phyloP scores from a whole-genome alignment of 2,888 invertebrate genomes.

The Malacosoma neustria region DNA sequence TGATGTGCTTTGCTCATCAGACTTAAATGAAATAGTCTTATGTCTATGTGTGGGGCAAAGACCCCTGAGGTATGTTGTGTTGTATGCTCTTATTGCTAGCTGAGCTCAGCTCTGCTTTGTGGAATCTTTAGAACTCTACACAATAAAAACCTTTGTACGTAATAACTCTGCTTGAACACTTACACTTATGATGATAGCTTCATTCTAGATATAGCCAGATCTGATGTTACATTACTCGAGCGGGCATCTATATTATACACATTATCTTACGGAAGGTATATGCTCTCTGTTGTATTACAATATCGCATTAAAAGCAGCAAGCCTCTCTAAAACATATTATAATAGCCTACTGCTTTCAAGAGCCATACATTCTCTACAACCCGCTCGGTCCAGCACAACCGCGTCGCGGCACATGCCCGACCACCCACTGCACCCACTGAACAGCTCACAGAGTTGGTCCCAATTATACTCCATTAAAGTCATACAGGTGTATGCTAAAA shows the following conservation, averaged over 20 bases:
- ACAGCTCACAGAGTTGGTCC: conserved; percentile 69
- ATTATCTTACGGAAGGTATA: conserved; percentile 38
- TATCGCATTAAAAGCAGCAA: conserved; percentile 53
- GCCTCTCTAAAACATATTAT: conserved; percentile 72
- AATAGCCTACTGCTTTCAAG: conserved; percentile 60
- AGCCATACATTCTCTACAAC: conserved; percentile 42
- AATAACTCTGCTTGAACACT: conserved; percentile 38
- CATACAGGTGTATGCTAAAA: conserved; percentile 62
- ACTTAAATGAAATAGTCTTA: conserved; percentile 36
- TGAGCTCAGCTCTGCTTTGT: conserved; percentile 27
- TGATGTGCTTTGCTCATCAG: conserved; percentile 26
- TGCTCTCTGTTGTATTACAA: conserved; percentile 57
- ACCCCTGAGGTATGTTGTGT: conserved; percentile 65
- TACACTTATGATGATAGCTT: conserved; percentile 42
- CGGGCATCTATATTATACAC: conserved; percentile 36
- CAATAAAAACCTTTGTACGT: conserved; percentile 28
- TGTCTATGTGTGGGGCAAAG: conserved; percentile 50
- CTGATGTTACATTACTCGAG: conserved; percentile 55
- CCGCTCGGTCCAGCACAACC: conserved; percentile 10
- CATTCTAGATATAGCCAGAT: conserved; percentile 56
- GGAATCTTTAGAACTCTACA: conserved; percentile 23
- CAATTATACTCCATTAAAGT: conserved; percentile 57
- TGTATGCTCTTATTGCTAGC: conserved; percentile 35
- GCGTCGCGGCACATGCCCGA: conserved; percentile 14
- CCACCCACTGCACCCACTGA: conserved; percentile 37